Base-by-base conservation (phyloP, 1,140 invertebrate genomes). In the Rhagoletis pomonella region DNA sequence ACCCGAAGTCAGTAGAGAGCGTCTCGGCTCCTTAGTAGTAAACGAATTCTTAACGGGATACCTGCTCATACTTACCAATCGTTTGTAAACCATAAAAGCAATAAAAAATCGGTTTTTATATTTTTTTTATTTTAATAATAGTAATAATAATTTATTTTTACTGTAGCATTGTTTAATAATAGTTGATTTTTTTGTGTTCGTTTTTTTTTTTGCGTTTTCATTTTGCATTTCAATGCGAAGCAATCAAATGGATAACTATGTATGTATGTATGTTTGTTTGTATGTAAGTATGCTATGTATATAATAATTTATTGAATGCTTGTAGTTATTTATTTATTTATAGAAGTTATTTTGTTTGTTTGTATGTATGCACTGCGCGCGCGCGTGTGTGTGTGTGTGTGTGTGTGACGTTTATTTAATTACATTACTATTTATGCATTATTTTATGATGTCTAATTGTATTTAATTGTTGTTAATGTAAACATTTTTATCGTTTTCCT, bases 121-220 rank as follows among this genome's bases (percentile, higher is more conserved):
- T 85, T 85, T 85, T 60, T 85, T 85, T 85, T 85, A 85, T 60
- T 85, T 85, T 60, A 85, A 60, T 85, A 60, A 60, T 85, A 60
- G 58, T 85, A 85, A 85, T 85, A 85, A 85, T 85, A 60, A 85
- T 85, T 85, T 85, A 59, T 60, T 60, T 60, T 60, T 62, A 85
- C 59, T 85, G 84, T 62, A 85, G 84, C 84, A 62, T 85, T 60
- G 55, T 85, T 85, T 62, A 58, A 84, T 84, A 84, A 85, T 85
- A 85, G 59, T 62, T 85, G n/a, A 42, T 19, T 60, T 47, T 85
- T 60, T 62, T 85, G 14, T 60, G 10, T 85, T 85, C 39, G 59
- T 29, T 60, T 85, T 59, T 5, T 77, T 81, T 81, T 47, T 50
- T 81, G n/a, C 7, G 0, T 60, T 60, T 85, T 60, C 29, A 42